Evolutionary conservation across 2,888 invertebrate genomes (phyloP).

Genomic region (Ormyrus pomaceus): DNA sequence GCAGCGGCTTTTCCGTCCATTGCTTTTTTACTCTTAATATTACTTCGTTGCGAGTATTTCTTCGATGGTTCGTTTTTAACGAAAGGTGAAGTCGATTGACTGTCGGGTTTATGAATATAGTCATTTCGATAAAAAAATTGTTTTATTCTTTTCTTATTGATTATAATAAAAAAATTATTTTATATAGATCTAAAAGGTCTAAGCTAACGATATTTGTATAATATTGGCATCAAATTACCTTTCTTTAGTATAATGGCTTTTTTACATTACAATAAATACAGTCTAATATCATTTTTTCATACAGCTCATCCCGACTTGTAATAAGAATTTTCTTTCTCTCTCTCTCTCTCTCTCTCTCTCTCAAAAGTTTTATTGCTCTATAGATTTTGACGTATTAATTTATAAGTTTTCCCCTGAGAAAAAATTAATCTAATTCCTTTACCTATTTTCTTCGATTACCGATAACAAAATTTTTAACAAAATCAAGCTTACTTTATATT

Average conservation of each 20-base stretch:
- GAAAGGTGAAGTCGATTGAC: slow-evolving; percentile 15
- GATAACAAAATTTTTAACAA: background rate
- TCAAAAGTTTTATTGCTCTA: slow-evolving; percentile 31
- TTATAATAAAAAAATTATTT: background rate
- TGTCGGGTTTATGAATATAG: background rate
- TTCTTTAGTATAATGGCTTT: slow-evolving; percentile 23
- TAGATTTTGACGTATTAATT: background rate
- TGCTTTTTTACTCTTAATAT: background rate
- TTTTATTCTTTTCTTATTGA: background rate
- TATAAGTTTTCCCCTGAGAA: slow-evolving; percentile 38
- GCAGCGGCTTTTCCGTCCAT: slow-evolving; percentile 7
- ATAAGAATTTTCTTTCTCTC: slow-evolving; percentile 6
- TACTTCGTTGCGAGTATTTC: slow-evolving; percentile 2
- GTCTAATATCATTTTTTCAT: slow-evolving; percentile 4
- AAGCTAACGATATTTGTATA: slow-evolving; percentile 11
- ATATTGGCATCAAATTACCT: slow-evolving; percentile 40
- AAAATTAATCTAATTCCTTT: slow-evolving; percentile 15
- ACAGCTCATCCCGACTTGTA: background rate
- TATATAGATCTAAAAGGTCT: slow-evolving; percentile 15
- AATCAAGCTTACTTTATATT: background rate
- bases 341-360: background rate
- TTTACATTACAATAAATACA: slow-evolving; percentile 29
- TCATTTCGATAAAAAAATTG: slow-evolving; percentile 9
- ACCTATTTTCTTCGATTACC: background rate
- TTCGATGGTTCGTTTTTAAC: background rate